phyloP scores from a whole-genome alignment of 37 sponge, comb jelly and placozoan genomes.

The Haliclona indistincta region DNA sequence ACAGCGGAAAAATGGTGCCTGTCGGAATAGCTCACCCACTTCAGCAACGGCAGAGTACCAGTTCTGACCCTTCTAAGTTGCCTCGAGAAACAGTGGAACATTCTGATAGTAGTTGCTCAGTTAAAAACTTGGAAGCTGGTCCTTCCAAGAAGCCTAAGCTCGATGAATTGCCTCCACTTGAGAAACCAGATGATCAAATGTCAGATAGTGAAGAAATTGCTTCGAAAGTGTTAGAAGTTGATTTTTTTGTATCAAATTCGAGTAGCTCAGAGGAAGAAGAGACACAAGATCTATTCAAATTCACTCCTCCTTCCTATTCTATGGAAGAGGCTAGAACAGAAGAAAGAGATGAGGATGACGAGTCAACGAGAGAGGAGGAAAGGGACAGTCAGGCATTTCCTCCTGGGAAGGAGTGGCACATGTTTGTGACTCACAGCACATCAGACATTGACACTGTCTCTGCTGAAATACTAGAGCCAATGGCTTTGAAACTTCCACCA shows the following conservation, averaged over 20 bases:
- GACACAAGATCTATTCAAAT: not conserved
- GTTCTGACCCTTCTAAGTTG: not conserved
- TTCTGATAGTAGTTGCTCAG: not conserved
- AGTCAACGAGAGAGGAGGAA: not conserved
- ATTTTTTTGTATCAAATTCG: not conserved
- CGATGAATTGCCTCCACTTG: no score
- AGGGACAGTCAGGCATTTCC: slow-evolving; percentile 8
- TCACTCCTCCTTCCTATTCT: not conserved
- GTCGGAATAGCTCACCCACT: slow-evolving; percentile 61
- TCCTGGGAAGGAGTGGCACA: slow-evolving; percentile 52
- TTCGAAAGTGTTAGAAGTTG: no score
- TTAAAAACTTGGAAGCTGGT: not conserved
- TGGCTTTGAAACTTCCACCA: slow-evolving; percentile 20
- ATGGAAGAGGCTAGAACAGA: not conserved
- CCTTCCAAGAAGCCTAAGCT: no score
- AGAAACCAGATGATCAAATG: not conserved
- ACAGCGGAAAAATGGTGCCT: slow-evolving; percentile 17
- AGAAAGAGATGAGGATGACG: not conserved
- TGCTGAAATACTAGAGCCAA: slow-evolving; percentile 30
- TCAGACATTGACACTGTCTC: slow-evolving; percentile 43
- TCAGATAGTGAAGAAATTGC: not conserved
- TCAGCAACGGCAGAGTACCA: not conserved
- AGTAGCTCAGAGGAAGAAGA: not conserved
- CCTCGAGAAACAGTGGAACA: not conserved
- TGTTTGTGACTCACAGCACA: slow-evolving; percentile 89